Percentiles rank a stretch among this genome's conserved stretches.
phyloP scores from a whole-genome alignment of 1,140 invertebrate genomes.

The Tetramorium parvispinum region DNA sequence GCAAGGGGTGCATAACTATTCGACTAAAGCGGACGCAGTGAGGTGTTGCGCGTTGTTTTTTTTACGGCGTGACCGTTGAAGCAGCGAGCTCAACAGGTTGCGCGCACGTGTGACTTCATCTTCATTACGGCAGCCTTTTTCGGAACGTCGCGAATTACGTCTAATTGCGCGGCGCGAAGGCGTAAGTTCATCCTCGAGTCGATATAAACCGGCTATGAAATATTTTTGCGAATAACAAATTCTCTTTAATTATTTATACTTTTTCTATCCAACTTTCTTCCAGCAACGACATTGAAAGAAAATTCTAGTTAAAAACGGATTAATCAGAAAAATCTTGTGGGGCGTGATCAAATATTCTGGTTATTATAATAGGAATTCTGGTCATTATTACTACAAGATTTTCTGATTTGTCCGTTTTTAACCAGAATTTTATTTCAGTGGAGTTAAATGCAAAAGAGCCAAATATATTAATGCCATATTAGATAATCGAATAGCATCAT shows the following conservation, averaged over 20 bases:
- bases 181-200: neutral
- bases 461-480: neutral
- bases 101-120: conserved; percentile 35
- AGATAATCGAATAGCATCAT: neutral
- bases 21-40: conserved; percentile 65
- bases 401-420: too few relatives aligned
- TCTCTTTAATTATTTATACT: neutral
- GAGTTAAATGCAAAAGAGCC: neutral
- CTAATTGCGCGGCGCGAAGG: neutral
- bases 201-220: neutral
- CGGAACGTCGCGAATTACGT: conserved; percentile 18
- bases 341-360: too few relatives aligned
- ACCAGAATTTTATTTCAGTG: too few relatives aligned
- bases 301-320: too few relatives aligned
- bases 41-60: conserved; percentile 71
- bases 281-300: too few relatives aligned
- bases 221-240: neutral
- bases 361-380: too few relatives aligned
- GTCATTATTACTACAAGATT: too few relatives aligned
- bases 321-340: too few relatives aligned
- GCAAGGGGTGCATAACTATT: conserved; percentile 82
- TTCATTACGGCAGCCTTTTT: conserved; percentile 16
- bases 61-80: conserved; percentile 76
- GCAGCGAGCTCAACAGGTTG: conserved; percentile 72
- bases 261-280: neutral